A percentile compares a stretch with the other conserved stretches of the same genome.
Conservation (phyloP, 2,113 vertebrate species). For the Prietella phreatophila region DNA sequence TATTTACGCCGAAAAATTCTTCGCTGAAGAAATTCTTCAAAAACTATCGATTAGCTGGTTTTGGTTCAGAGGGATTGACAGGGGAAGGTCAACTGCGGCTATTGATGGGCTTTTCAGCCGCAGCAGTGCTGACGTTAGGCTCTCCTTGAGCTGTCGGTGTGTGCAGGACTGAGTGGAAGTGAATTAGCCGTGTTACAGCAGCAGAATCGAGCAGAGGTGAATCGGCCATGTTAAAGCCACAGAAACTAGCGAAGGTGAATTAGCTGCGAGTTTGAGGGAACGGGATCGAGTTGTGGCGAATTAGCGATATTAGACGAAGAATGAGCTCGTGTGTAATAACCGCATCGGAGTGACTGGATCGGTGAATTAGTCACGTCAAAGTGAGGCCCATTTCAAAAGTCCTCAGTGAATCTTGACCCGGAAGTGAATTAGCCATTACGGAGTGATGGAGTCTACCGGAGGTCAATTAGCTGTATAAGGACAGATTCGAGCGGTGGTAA, state of each 20-base stretch:
- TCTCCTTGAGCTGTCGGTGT: conserved; percentile 38
- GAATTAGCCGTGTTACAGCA: conserved; percentile 1
- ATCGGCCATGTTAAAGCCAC: not conserved
- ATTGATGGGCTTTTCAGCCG: not conserved
- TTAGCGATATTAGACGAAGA: not conserved
- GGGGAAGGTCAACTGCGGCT: conserved; percentile 6
- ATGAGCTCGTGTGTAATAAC: not conserved
- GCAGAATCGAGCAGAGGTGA: not conserved
- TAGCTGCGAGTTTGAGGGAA: not conserved
- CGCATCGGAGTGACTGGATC: not conserved
- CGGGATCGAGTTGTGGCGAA: not conserved
- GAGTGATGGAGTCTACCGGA: not conserved
- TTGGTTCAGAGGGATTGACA: not conserved
- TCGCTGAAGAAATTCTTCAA: conserved; percentile 18
- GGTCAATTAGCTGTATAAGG: not conserved
- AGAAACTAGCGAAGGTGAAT: conserved; percentile 16
- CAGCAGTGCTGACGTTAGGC: conserved; percentile 20
- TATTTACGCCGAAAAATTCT: conserved; percentile 7
- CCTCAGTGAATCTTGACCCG: not conserved
- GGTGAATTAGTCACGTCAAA: too few relatives aligned
- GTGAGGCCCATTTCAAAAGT: not conserved
- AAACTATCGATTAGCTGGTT: conserved; percentile 22
- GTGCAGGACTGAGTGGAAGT: not conserved
- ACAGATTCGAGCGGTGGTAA: not conserved
- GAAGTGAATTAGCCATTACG: not conserved